phyloP scores from a whole-genome alignment of 2,888 invertebrate species.

The Tholera decimalis region DNA sequence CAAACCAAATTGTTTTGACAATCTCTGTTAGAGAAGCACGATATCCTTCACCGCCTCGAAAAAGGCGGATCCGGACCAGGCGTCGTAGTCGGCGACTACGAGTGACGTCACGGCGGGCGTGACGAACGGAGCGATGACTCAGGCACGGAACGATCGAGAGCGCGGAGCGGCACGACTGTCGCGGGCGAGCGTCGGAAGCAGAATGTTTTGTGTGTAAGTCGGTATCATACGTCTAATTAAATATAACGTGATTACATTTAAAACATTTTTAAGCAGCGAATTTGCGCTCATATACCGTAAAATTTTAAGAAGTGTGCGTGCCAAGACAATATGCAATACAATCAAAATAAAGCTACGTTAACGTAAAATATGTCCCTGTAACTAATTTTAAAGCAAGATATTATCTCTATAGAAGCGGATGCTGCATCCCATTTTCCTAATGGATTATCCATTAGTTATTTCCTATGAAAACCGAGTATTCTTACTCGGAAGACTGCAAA shows the following conservation, averaged over 20 bases:
- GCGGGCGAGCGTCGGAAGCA: too few relatives aligned
- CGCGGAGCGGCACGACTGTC: too few relatives aligned
- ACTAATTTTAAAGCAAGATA: constrained; percentile 31
- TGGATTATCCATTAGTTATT: constrained; percentile 39
- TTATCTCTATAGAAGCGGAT: constrained; percentile 35
- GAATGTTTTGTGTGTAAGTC: too few relatives aligned
- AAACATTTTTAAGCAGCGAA: not conserved
- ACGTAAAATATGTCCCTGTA: not conserved
- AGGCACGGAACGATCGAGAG: too few relatives aligned
- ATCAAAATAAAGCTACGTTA: constrained; percentile 14
- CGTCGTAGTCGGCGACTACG: too few relatives aligned
- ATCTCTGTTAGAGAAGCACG: too few relatives aligned
- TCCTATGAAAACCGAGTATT: constrained; percentile 9
- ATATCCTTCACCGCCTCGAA: too few relatives aligned
- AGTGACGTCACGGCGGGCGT: too few relatives aligned
- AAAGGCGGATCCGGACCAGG: too few relatives aligned
- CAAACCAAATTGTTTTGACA: too few relatives aligned
- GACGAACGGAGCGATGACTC: too few relatives aligned
- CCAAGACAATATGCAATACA: constrained; percentile 44
- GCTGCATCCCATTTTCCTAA: constrained; percentile 30
- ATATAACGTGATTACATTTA: not conserved
- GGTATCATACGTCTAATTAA: too few relatives aligned
- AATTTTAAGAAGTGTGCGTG: constrained; percentile 4
- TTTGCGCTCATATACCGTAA: not conserved
- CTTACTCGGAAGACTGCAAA: constrained; percentile 3